Evolutionary conservation across 2,113 vertebrate genomes (phyloP).

Genomic region (Eclectus roratus): DNA sequence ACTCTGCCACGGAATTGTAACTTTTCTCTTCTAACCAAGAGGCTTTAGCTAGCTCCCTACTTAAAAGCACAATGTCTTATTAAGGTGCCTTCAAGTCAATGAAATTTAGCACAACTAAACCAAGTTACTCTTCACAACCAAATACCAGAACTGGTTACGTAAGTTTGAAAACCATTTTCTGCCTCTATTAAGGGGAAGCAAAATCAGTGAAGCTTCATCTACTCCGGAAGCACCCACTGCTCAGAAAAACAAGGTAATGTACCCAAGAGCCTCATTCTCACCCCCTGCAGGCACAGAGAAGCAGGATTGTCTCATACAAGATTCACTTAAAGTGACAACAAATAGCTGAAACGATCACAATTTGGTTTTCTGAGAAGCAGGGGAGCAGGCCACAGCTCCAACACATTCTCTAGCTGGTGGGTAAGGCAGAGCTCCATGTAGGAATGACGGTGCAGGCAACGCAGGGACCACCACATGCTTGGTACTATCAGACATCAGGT

Average conservation of each 20-base stretch:
- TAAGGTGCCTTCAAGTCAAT: background rate
- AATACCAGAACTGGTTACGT: background rate
- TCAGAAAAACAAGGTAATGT: background rate
- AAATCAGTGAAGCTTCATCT: background rate
- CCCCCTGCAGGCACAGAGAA: background rate
- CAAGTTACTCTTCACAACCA: background rate
- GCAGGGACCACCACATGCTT: accelerated
- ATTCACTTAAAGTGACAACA: background rate
- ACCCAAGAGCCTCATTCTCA: background rate
- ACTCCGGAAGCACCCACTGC: background rate
- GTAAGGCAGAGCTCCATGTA: accelerated
- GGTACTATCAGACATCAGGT: background rate
- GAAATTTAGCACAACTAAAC: background rate
- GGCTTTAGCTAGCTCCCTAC: background rate
- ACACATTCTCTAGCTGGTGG: background rate
- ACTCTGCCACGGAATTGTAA: background rate
- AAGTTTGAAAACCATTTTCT: background rate
- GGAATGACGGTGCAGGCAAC: accelerated
- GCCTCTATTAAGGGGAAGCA: background rate
- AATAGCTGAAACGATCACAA: background rate
- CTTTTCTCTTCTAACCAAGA: background rate
- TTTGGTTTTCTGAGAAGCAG: background rate
- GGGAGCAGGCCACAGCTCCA: background rate
- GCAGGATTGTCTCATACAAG: background rate
- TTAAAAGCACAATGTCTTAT: background rate